Conservation (phyloP, 2,797 vertebrate genomes). For the Urophycis tenuis region DNA sequence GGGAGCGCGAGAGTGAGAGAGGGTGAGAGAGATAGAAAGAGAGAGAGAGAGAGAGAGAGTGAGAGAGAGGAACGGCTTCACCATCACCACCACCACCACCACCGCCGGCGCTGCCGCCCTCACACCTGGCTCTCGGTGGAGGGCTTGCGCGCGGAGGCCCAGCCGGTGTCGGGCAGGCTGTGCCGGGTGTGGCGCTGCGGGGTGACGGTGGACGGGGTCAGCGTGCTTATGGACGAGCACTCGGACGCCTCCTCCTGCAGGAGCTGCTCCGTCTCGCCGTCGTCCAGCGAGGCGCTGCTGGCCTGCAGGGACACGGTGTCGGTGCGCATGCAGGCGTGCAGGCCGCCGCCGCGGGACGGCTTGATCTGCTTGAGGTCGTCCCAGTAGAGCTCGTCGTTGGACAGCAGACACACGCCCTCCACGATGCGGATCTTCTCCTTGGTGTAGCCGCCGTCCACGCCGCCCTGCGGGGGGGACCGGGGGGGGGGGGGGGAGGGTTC, state of each 20-base stretch:
- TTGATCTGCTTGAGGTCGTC: constrained; percentile 95
- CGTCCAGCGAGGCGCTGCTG: constrained; percentile 90
- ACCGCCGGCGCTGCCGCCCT: constrained; percentile 35
- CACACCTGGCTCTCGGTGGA: constrained; percentile 93
- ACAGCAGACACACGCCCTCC: constrained; percentile 94
- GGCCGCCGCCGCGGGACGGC: constrained; percentile 85
- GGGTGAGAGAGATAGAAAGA: no score
- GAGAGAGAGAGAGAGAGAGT: no score
- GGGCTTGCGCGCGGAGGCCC: constrained; percentile 84
- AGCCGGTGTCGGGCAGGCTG: constrained; percentile 89
- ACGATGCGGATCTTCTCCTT: constrained; percentile 98
- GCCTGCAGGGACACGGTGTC: constrained; percentile 96
- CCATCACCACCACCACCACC: neutral
- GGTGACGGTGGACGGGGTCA: constrained; percentile 75
- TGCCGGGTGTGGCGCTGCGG: constrained; percentile 82
- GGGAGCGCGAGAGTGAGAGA: no score
- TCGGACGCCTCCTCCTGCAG: constrained; percentile 94
- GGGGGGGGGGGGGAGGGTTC: neutral
- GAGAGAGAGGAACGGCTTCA: neutral
- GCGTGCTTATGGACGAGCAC: constrained; percentile 87
- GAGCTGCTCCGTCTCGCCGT: constrained; percentile 94
- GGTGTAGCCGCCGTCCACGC: constrained; percentile 84
- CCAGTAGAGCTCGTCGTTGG: constrained; percentile 90
- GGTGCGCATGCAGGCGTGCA: constrained; percentile 94
- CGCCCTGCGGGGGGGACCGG: constrained; percentile 65